These are phyloP conservation scores for Cheilosia vernalis DNA, from an alignment of 2,888 invertebrate genomes.

Conservation along the genomic window DNA sequence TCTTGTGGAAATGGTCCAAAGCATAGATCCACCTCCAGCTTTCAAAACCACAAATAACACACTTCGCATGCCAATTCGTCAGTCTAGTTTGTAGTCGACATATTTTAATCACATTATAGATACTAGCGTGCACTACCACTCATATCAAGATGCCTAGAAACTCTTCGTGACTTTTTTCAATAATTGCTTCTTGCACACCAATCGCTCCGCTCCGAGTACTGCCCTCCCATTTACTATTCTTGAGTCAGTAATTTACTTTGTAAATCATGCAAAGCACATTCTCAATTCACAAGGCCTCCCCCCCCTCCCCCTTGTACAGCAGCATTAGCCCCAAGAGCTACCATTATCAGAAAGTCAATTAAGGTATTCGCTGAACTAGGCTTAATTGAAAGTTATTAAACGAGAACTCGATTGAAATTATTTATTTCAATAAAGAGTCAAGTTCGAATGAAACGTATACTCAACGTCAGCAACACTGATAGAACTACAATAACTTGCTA, in stretches of 20 bases:
- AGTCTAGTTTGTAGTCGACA: neutral
- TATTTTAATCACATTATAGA: neutral
- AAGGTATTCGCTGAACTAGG: neutral
- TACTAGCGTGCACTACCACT: neutral
- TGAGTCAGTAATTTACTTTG: constrained; percentile 30
- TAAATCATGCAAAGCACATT: constrained; percentile 39
- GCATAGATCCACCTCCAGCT: too few species aligned
- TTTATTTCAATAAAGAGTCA: constrained; percentile 38
- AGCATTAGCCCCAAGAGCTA: constrained; percentile 2
- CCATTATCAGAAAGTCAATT: neutral
- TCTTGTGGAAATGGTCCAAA: too few species aligned
- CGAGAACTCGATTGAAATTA: constrained; percentile 53
- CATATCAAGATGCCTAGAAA: too few species aligned
- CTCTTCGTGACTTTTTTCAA: neutral
- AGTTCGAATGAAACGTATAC: constrained; percentile 2
- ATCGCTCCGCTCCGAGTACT: neutral
- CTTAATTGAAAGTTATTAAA: constrained; percentile 50
- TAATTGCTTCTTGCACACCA: constrained; percentile 30
- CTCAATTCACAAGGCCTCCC: constrained; percentile 46
- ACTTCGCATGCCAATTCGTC: constrained; percentile 14
- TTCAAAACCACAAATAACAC: constrained; percentile 1
- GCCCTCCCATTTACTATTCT: neutral
- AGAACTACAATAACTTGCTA: neutral
- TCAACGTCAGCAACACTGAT: neutral
- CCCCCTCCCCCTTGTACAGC: neutral